These are phyloP conservation scores for Strigamia crassipes DNA, from an alignment of 2,888 invertebrate species.

Conservation along the genomic window DNA sequence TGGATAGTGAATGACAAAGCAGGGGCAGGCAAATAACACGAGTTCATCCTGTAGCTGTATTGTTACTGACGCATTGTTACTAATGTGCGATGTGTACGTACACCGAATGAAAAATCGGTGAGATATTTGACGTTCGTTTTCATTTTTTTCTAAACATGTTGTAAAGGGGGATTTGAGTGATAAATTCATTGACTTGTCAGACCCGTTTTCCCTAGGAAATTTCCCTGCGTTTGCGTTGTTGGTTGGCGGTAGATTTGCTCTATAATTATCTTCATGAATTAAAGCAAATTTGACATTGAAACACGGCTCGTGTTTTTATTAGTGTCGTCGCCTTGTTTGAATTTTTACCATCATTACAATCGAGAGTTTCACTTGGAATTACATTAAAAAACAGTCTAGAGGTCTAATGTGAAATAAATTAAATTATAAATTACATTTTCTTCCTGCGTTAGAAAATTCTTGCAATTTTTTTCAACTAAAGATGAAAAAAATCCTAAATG, in stretches of 20 bases:
- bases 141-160: neutral
- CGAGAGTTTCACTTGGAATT: conserved; percentile 17
- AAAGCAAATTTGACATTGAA: conserved; percentile 36
- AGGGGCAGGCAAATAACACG: neutral
- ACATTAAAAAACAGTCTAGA: neutral
- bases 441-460: neutral
- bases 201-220: conserved; percentile 28
- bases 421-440: neutral
- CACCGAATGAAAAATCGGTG: too few relatives aligned
- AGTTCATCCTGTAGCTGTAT: too few relatives aligned
- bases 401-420: conserved; percentile 23
- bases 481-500: neutral
- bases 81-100: too few relatives aligned
- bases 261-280: conserved; percentile 36
- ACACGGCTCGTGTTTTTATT: conserved; percentile 30
- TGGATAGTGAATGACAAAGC: neutral
- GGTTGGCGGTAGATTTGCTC: conserved; percentile 25
- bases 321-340: conserved; percentile 27
- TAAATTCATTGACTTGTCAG: conserved; percentile 35
- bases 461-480: neutral
- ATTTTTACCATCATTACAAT: conserved; percentile 24
- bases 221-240: neutral
- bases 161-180: neutral
- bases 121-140: neutral
- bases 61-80: too few relatives aligned